Conservation (phyloP, 2,113 vertebrate genomes). For the Circaetus cinerascens region DNA sequence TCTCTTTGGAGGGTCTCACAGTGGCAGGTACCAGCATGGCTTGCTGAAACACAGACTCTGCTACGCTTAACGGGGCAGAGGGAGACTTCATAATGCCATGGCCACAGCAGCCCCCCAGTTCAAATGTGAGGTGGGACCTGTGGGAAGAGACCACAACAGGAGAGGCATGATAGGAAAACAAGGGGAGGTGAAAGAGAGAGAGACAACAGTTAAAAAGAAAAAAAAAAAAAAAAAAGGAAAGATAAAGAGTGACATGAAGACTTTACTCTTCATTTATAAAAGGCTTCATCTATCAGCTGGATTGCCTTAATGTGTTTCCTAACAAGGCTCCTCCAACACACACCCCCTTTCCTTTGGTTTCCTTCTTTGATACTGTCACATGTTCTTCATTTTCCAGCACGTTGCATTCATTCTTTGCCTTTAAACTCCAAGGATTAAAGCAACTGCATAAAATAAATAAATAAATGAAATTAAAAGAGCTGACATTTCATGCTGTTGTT, state of each 20-base stretch:
- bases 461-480: constrained; percentile 75
- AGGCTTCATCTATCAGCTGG: constrained; percentile 72
- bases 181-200: not conserved
- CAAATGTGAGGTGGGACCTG: not conserved
- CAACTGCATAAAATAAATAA: constrained; percentile 70
- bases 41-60: not conserved
- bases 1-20: not conserved
- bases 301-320: constrained; percentile 74
- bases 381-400: constrained; percentile 72
- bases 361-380: constrained; percentile 76
- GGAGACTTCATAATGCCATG: not conserved
- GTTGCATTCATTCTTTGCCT: constrained; percentile 73
- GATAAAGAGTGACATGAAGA: not conserved
- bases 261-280: constrained; percentile 65
- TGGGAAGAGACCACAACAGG: not conserved
- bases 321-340: constrained; percentile 59
- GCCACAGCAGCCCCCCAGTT: not conserved
- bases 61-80: not conserved
- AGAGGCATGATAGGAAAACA: not conserved
- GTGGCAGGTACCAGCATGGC: not conserved
- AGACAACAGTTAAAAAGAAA: not conserved
- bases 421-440: constrained; percentile 81
- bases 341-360: constrained; percentile 50
- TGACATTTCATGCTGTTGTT: constrained; percentile 69
- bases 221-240: not conserved